phyloP scores from a whole-genome alignment of 1,140 invertebrate species.

The Neodiprion fabricii region DNA sequence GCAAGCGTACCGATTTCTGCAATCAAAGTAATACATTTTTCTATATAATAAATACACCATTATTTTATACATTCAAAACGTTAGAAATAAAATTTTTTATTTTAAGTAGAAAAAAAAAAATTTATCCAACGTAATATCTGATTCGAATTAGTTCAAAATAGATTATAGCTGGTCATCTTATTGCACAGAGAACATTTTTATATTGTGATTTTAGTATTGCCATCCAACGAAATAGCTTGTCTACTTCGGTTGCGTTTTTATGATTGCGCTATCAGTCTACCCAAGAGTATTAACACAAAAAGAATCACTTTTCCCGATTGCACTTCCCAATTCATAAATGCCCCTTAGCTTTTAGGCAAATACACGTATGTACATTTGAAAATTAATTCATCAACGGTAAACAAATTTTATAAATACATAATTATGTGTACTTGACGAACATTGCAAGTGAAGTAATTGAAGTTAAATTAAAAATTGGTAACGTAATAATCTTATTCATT shows the following conservation, averaged over 20 bases:
- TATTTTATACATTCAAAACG: background rate
- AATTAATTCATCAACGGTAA: background rate
- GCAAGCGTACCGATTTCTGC: background rate
- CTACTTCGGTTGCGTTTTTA: background rate
- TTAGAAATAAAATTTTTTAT: too few species aligned
- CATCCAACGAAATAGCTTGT: conserved; percentile 1
- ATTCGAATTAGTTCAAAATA: background rate
- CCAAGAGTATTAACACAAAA: conserved; percentile 10
- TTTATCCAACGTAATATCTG: background rate
- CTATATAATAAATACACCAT: background rate
- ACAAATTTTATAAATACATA: conserved; percentile 12
- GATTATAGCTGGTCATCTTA: conserved; percentile 25
- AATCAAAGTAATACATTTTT: background rate
- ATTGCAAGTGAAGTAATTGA: conserved; percentile 8
- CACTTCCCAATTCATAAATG: conserved; percentile 51
- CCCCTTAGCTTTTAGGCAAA: conserved; percentile 12
- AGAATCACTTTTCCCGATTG: conserved; percentile 39
- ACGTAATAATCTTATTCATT: conserved; percentile 14
- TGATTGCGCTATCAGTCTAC: conserved; percentile 14
- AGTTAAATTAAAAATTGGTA: conserved; percentile 18
- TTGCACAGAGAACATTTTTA: conserved; percentile 40
- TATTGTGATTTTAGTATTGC: conserved; percentile 13
- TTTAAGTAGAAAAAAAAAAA: background rate
- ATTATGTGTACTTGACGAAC: background rate
- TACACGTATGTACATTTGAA: conserved; percentile 20